Evolutionary conservation across 2,888 invertebrate genomes (phyloP).

Genomic region (Philaethria dido): DNA sequence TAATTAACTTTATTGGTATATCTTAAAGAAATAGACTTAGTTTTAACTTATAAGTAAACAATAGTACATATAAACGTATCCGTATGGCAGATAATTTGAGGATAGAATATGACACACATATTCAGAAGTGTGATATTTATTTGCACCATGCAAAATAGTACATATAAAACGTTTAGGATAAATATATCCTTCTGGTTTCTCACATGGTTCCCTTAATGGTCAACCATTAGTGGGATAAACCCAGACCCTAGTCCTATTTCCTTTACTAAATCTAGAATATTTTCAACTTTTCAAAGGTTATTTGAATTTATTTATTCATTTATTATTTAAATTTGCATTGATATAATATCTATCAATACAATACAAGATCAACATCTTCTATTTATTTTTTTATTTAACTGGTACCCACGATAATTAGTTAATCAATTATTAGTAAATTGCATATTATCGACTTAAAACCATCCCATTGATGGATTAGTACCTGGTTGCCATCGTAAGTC

Average conservation of each 20-base stretch:
- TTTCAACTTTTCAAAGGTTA: background rate
- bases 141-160: slow-evolving; percentile 93
- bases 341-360: background rate
- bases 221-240: slow-evolving; percentile 53
- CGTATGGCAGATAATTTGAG: slow-evolving; percentile 63
- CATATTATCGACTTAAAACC: background rate
- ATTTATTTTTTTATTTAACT: background rate
- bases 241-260: slow-evolving; percentile 5
- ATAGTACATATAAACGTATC: slow-evolving; percentile 40
- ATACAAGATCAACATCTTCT: background rate
- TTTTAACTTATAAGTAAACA: background rate
- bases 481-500: slow-evolving; percentile 99
- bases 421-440: background rate
- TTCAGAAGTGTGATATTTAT: slow-evolving; percentile 53
- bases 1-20: background rate
- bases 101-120: slow-evolving; percentile 8
- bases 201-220: slow-evolving; percentile 88
- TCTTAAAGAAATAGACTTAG: slow-evolving; percentile 27
- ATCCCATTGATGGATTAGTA: slow-evolving; percentile 66
- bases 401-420: background rate
- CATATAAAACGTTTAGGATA: slow-evolving; percentile 85
- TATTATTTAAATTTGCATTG: background rate
- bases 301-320: background rate
- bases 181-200: slow-evolving; percentile 81
- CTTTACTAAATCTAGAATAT: background rate